Percentiles rank a stretch among this genome's conserved stretches.
These are phyloP conservation scores for Thyatira batis DNA, from an alignment of 2,888 invertebrate species.

Conservation along the genomic window DNA sequence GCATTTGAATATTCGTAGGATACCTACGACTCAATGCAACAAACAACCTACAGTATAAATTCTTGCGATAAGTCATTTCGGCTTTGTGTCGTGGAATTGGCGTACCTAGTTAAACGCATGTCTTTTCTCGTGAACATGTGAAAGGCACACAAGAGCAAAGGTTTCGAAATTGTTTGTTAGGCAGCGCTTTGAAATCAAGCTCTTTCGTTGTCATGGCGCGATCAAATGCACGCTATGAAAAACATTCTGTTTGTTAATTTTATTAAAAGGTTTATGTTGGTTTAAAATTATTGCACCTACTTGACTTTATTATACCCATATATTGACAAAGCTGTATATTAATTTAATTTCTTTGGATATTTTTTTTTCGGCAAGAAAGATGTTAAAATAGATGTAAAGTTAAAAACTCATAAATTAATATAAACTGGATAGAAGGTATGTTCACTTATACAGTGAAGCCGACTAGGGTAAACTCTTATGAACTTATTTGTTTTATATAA, in stretches of 20 bases:
- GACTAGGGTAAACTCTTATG: too few species aligned
- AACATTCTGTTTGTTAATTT: slow-evolving; percentile 15
- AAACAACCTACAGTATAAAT: too few species aligned
- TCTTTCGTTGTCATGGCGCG: slow-evolving; percentile 50
- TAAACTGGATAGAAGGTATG: too few species aligned
- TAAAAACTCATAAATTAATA: background rate
- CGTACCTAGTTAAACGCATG: slow-evolving; percentile 24
- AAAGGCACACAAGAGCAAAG: slow-evolving; percentile 40
- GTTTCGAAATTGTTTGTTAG: slow-evolving; percentile 54
- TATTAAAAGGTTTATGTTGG: background rate
- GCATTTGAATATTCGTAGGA: background rate
- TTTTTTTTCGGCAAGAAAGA: too few species aligned
- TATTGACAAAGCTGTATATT: too few species aligned
- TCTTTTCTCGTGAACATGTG: slow-evolving; percentile 44
- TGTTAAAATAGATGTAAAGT: too few species aligned
- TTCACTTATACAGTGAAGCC: too few species aligned
- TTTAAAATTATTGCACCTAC: background rate
- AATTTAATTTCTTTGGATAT: background rate
- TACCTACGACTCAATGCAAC: too few species aligned
- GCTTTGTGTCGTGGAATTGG: background rate
- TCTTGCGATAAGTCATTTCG: too few species aligned
- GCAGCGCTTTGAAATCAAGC: slow-evolving; percentile 59
- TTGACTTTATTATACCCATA: too few species aligned
- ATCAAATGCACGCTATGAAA: slow-evolving; percentile 50
- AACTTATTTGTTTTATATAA: too few species aligned